Conservation (phyloP, 2,797 vertebrate species). For the Sebastes steindachneri region DNA sequence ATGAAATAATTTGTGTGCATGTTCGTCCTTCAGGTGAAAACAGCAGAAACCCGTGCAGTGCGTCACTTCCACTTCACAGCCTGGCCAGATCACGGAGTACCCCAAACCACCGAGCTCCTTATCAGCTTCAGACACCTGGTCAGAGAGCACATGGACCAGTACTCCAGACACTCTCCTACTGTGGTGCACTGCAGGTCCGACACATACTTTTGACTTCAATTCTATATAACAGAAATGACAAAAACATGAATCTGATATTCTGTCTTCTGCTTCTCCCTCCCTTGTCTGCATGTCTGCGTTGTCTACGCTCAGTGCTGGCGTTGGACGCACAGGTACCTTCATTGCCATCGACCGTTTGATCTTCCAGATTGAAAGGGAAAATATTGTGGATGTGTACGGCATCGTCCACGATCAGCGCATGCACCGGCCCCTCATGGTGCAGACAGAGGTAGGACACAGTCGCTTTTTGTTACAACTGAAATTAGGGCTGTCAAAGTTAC, state of each 20-base stretch:
- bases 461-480: not conserved
- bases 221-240: not conserved
- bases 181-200: constrained; percentile 96
- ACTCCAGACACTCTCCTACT: constrained; percentile 86
- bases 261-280: not conserved
- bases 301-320: constrained; percentile 88
- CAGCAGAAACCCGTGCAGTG: constrained; percentile 85
- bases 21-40: constrained; percentile 81
- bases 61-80: constrained; percentile 97
- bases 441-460: constrained; percentile 89
- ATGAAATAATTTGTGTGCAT: not conserved
- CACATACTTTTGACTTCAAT: not conserved
- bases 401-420: constrained; percentile 92
- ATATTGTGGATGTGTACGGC: constrained; percentile 88
- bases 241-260: not conserved
- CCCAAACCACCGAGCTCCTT: constrained; percentile 92
- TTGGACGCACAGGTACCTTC: constrained; percentile 95
- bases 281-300: not conserved
- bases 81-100: constrained; percentile 96
- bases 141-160: constrained; percentile 91
- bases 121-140: constrained; percentile 95
- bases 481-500: too few relatives aligned
- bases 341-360: constrained; percentile 93
- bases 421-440: constrained; percentile 95
- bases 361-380: constrained; percentile 94